Conservation (phyloP, 2,888 invertebrate genomes). For the Cetonia aurata region DNA sequence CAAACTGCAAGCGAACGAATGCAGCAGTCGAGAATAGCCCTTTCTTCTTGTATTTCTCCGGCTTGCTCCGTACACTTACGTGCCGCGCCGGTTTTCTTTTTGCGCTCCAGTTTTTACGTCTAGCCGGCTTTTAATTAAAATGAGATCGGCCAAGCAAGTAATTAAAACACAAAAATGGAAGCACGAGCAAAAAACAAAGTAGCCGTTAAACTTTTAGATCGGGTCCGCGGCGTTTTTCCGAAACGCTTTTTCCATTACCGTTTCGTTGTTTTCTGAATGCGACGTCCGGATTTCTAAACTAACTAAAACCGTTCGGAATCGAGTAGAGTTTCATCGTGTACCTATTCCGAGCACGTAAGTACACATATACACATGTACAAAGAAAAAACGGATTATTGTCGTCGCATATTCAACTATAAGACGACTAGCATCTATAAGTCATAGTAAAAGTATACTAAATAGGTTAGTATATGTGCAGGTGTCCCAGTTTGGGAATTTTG, state of each 20-base stretch:
- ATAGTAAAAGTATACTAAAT: too few relatives aligned
- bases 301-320: too few relatives aligned
- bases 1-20: neutral
- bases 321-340: too few relatives aligned
- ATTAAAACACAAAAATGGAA: constrained; percentile 31
- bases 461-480: too few relatives aligned
- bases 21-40: neutral
- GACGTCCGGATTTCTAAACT: too few relatives aligned
- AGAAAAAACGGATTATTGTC: too few relatives aligned
- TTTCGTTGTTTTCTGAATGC: too few relatives aligned
- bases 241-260: constrained; percentile 3
- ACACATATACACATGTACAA: too few relatives aligned
- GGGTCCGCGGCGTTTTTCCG: constrained; percentile 1
- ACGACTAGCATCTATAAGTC: too few relatives aligned
- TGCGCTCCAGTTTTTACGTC: constrained; percentile 12
- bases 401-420: too few relatives aligned
- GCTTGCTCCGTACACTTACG: neutral
- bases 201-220: constrained; percentile 10
- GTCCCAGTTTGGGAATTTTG: too few relatives aligned
- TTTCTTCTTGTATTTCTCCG: neutral
- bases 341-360: too few relatives aligned
- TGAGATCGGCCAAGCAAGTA: constrained; percentile 28
- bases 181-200: constrained; percentile 10
- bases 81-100: neutral
- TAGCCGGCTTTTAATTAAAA: constrained; percentile 34